Conservation (phyloP, 2,888 invertebrate genomes). For the Tetragonula carbonaria region DNA sequence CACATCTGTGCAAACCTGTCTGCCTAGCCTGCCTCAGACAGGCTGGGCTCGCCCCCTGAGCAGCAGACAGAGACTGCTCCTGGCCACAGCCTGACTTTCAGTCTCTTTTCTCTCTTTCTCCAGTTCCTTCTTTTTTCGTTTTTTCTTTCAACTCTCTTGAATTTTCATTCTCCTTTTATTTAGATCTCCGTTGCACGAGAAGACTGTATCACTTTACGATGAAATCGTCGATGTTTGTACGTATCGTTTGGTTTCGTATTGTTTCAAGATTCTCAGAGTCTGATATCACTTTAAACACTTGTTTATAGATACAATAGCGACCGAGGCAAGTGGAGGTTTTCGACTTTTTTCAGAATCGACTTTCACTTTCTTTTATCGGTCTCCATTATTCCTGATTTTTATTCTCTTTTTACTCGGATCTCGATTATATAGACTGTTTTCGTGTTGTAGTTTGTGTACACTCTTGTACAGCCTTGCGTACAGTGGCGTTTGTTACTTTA, state of each 20-base stretch:
- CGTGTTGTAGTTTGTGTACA: too few species aligned
- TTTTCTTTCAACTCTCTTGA: neutral
- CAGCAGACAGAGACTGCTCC: slow-evolving; percentile 53
- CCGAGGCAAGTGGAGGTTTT: neutral
- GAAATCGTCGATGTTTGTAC: neutral
- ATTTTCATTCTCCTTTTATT: neutral
- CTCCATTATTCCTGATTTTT: neutral
- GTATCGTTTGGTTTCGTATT: neutral
- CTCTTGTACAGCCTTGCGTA: too few species aligned
- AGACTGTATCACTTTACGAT: neutral
- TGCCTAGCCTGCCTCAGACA: slow-evolving; percentile 69
- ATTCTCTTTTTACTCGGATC: too few species aligned
- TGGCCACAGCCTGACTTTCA: slow-evolving; percentile 56
- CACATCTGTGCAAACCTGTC: slow-evolving; percentile 83
- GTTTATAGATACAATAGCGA: neutral
- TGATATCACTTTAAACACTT: neutral
- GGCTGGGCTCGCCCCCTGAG: slow-evolving; percentile 69
- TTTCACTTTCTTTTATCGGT: neutral
- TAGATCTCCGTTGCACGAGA: neutral
- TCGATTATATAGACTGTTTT: too few species aligned
- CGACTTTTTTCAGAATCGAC: neutral
- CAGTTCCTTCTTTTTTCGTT: neutral
- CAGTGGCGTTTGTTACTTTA: too few species aligned
- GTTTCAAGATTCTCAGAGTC: neutral
- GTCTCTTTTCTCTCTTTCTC: slow-evolving; percentile 37